Conservation (phyloP, 1,140 invertebrate genomes). For the Thaumatotibia leucotreta region DNA sequence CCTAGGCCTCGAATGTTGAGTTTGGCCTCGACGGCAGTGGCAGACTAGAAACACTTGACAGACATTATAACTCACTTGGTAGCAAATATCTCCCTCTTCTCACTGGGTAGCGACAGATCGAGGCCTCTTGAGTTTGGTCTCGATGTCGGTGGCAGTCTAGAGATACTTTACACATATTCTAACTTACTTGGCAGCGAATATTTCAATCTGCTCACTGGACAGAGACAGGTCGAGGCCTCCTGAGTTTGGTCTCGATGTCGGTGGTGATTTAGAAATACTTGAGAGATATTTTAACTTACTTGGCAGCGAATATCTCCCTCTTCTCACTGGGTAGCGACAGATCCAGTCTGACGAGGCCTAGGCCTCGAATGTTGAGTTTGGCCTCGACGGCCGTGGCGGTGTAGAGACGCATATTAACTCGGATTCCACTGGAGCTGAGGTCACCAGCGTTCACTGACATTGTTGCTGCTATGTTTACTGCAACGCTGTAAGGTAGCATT, state of each 20-base stretch:
- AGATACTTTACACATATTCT: neutral
- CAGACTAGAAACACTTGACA: no score
- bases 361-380: constrained; percentile 83
- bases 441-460: constrained; percentile 88
- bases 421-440: constrained; percentile 86
- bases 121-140: neutral
- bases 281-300: no score
- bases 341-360: constrained; percentile 81
- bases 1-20: constrained; percentile 80
- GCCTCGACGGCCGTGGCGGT: constrained; percentile 88
- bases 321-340: constrained; percentile 90
- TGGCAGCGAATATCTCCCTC: constrained; percentile 87
- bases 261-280: no score
- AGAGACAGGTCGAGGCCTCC: constrained; percentile 85
- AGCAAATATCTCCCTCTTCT: neutral
- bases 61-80: neutral
- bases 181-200: constrained; percentile 83
- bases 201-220: constrained; percentile 90
- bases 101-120: neutral
- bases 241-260: constrained; percentile 84
- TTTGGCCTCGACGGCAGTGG: constrained; percentile 81
- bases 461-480: constrained; percentile 86
- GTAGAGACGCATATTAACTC: constrained; percentile 89
- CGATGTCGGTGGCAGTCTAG: neutral
- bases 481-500: constrained; percentile 86